Percentiles rank a stretch among this genome's conserved stretches.
phyloP scores from a whole-genome alignment of 2,888 invertebrate genomes.

The Lasioglossum zephyrum region DNA sequence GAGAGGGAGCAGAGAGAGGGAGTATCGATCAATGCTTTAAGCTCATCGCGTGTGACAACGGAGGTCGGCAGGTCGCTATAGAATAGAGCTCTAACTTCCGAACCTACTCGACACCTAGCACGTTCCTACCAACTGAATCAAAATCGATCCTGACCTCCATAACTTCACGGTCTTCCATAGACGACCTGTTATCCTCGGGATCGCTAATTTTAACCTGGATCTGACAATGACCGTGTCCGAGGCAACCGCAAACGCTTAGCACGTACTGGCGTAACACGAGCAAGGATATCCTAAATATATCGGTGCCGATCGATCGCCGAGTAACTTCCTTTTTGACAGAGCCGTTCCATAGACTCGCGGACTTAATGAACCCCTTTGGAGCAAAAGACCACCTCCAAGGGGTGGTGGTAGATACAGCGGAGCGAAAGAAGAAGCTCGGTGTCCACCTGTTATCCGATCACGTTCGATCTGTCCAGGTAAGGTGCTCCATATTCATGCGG shows the following conservation, averaged over 20 bases:
- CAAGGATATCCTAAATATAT: constrained; percentile 31
- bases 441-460: constrained; percentile 31
- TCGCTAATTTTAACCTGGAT: constrained; percentile 43
- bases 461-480: constrained; percentile 10
- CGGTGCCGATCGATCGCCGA: constrained; percentile 15
- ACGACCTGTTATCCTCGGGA: constrained; percentile 24
- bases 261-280: constrained; percentile 14
- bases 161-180: constrained; percentile 14
- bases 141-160: constrained; percentile 4
- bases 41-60: constrained; percentile 51
- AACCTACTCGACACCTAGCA: constrained; percentile 7
- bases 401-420: neutral
- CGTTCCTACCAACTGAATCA: neutral
- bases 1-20: neutral
- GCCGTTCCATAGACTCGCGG: neutral
- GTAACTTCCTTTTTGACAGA: constrained; percentile 4
- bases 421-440: neutral
- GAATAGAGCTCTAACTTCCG: constrained; percentile 25
- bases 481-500: constrained; percentile 25
- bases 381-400: neutral
- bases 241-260: constrained; percentile 7
- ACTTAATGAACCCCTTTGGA: constrained; percentile 16
- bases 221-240: neutral
- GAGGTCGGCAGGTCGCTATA: constrained; percentile 41
- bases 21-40: constrained; percentile 57